Evolutionary conservation across 1,140 invertebrate species (phyloP).

Genomic region (Danaus melanippus): DNA sequence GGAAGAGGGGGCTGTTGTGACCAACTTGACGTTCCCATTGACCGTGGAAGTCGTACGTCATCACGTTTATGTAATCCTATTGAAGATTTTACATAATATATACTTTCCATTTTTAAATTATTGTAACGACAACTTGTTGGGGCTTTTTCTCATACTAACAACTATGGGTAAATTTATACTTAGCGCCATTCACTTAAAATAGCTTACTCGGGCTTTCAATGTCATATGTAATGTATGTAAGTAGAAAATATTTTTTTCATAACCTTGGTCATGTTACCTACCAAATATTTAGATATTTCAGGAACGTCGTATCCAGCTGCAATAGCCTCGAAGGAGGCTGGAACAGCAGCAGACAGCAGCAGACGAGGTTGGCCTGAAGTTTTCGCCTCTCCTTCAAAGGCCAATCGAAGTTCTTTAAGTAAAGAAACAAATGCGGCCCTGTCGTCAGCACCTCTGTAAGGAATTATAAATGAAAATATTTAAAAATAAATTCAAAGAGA

Average conservation of each 20-base stretch:
- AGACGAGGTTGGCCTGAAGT: conserved; percentile 84
- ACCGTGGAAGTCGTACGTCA: conserved; percentile 96
- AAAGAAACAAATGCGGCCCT: conserved; percentile 85
- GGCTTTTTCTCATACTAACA: too few species aligned
- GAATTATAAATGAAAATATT: conserved; percentile 21
- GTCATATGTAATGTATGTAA: too few species aligned
- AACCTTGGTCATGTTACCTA: conserved; percentile 23
- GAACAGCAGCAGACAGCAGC: conserved; percentile 90
- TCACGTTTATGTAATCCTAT: conserved; percentile 92
- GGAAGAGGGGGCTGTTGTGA: conserved; percentile 92
- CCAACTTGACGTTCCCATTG: conserved; percentile 94
- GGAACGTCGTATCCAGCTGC: conserved; percentile 95
- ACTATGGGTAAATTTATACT: too few species aligned
- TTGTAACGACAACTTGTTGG: too few species aligned
- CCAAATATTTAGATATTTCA: conserved; percentile 92
- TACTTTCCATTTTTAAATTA: too few species aligned
- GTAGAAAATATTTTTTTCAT: too few species aligned
- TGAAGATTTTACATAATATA: conserved; percentile 10
- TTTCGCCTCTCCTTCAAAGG: conserved; percentile 92
- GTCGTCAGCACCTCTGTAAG: conserved; percentile 84
- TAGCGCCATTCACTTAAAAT: too few species aligned
- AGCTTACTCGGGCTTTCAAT: too few species aligned
- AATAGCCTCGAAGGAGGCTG: conserved; percentile 93
- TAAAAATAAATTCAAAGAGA: too few species aligned
- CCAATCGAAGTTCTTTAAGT: conserved; percentile 86